Base-by-base conservation (phyloP, 2,113 vertebrate species). In the Oryzias javanicus region DNA sequence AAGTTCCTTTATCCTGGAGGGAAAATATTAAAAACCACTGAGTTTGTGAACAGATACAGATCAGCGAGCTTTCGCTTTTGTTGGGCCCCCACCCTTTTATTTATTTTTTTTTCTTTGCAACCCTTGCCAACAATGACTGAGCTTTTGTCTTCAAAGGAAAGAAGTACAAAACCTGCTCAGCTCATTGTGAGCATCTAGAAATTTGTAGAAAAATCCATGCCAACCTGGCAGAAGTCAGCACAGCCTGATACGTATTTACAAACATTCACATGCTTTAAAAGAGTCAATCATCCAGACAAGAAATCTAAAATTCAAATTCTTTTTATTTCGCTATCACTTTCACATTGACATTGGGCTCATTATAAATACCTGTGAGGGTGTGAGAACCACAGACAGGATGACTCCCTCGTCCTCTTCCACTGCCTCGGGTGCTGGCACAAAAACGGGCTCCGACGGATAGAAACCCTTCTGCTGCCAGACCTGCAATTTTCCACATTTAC, bases 381-480 rank as follows among this genome's bases (percentile, higher is more conserved):
- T 95, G 76, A 98, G 78, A 64, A 97, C 91, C 64, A 94, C 95
- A 13, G 96, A 97, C 59, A 99, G 83, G 82, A 98, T 91, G 70
- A 96, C 89, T 0, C 96, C 96, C 12, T 86, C 89, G 47, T 99
- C 96, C 77, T 99, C 96, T 45, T 93, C 91, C 0, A 0, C 69
- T 14, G 91, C 85, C 13, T 91, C 76, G 13, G 95, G 95, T 25
- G 88, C 83, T 2, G 94, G 92, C 63, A 98, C 93, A 91, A 98
- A 98, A 82, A 94, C 82, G 0, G 96, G 96, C 79, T 98, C 96
- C 25, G 96, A 98, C 0, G 96, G 96, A 89, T 92, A 99, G 84
- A 88, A 92, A 18, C 93, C 94, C 54, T 93, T 88, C 89, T 94
- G 88, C 74, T 89, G 63, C 96, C 96, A 99, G 3, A 93, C 88